phyloP scores from a whole-genome alignment of 2,797 vertebrate species.

The Danionella dracula region DNA sequence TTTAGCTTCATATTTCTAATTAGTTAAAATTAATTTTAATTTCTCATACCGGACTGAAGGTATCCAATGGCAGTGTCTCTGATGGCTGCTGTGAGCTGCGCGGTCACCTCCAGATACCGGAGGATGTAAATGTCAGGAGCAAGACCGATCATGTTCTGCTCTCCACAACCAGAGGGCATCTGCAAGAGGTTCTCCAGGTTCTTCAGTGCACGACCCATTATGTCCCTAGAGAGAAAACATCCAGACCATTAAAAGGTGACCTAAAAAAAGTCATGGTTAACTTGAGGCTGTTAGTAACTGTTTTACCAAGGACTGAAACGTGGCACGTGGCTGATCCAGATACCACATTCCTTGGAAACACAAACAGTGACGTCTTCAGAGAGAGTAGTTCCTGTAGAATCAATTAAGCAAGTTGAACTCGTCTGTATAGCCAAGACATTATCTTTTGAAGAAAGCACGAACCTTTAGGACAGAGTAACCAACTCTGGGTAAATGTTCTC shows the following conservation, averaged over 20 bases:
- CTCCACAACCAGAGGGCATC: slow-evolving; percentile 77
- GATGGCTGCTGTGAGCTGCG: slow-evolving; percentile 60
- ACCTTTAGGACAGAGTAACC: slow-evolving; percentile 66
- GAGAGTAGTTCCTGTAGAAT: slow-evolving; percentile 42
- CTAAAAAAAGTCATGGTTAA: too few species aligned
- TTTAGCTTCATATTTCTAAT: too few species aligned
- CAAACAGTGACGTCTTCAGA: slow-evolving; percentile 45
- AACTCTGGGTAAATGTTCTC: slow-evolving; percentile 49
- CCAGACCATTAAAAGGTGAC: too few species aligned
- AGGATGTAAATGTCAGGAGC: slow-evolving; percentile 75
- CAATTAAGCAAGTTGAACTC: not conserved
- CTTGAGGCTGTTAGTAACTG: too few species aligned
- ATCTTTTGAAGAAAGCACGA: too few species aligned
- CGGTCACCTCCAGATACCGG: slow-evolving; percentile 41
- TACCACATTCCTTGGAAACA: slow-evolving; percentile 54
- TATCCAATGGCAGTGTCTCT: slow-evolving; percentile 52
- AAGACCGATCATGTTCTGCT: slow-evolving; percentile 76
- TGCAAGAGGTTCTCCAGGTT: slow-evolving; percentile 68
- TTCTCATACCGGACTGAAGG: slow-evolving; percentile 63
- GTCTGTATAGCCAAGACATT: not conserved
- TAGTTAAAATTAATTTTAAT: not conserved
- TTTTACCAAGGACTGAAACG: not conserved
- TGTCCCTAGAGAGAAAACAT: slow-evolving; percentile 54
- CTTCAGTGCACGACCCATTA: slow-evolving; percentile 69
- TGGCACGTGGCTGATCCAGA: slow-evolving; percentile 53